These are phyloP conservation scores for Drosophila azteca DNA, from an alignment of 1,140 invertebrate species.

Conservation along the genomic window DNA sequence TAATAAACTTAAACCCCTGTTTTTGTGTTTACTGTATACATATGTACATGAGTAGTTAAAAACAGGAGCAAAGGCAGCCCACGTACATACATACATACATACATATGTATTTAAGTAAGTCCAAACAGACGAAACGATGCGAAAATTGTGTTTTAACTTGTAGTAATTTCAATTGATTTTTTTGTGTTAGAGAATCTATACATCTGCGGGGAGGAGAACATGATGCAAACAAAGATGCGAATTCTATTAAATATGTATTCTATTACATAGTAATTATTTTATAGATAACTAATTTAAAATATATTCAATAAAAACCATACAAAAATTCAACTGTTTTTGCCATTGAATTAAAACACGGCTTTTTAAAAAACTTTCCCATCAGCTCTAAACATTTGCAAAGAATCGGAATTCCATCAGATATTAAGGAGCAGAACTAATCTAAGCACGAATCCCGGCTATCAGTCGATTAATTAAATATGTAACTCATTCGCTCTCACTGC, in stretches of 20 bases:
- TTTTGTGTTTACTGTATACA: conserved; percentile 45
- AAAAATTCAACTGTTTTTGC: conserved; percentile 17
- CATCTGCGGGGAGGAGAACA: conserved; percentile 20
- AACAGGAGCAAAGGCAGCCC: conserved; percentile 40
- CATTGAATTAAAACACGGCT: too few relatives aligned
- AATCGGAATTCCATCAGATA: too few relatives aligned
- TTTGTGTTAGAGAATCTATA: conserved; percentile 41
- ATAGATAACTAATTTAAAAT: conserved; percentile 79
- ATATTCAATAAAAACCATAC: conserved; percentile 73
- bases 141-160: conserved; percentile 55
- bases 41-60: conserved; percentile 42
- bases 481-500: too few relatives aligned
- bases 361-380: too few relatives aligned
- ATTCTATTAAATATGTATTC: conserved; percentile 59
- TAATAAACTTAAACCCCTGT: conserved; percentile 31
- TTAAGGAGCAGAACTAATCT: too few relatives aligned
- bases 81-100: not conserved
- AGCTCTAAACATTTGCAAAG: too few relatives aligned
- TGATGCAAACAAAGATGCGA: conserved; percentile 49
- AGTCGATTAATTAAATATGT: too few relatives aligned
- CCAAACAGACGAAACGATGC: conserved; percentile 12
- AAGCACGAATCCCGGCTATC: too few relatives aligned
- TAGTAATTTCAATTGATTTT: conserved; percentile 62
- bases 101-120: not conserved
- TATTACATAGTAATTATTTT: conserved; percentile 74